These are phyloP conservation scores for Phycodurus eques DNA, from an alignment of 2,113 vertebrate species.

Conservation along the genomic window DNA sequence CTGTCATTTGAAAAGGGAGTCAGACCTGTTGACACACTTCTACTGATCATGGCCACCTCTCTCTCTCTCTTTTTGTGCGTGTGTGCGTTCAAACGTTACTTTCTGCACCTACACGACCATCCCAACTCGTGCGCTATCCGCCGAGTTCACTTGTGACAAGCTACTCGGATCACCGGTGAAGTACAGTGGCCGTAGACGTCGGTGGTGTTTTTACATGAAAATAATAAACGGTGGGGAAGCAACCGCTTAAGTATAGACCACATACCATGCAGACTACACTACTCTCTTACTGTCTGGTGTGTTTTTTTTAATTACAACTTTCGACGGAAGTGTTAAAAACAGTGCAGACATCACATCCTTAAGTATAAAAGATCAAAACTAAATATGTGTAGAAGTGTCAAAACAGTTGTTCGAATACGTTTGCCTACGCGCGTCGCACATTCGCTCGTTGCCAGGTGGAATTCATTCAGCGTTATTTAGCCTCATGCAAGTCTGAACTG, in stretches of 20 bases:
- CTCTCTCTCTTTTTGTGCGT: neutral
- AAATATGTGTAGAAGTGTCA: neutral
- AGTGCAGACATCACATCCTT: neutral
- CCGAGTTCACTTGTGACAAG: neutral
- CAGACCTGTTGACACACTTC: slow-evolving; percentile 11
- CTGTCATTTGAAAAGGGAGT: slow-evolving; percentile 27
- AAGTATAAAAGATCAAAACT: too few species aligned
- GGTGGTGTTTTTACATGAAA: neutral
- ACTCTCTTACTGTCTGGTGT: neutral
- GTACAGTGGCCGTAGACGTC: neutral
- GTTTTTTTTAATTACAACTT: neutral
- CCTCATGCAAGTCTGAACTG: too few species aligned
- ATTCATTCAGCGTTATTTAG: too few species aligned
- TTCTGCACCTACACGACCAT: neutral
- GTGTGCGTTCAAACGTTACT: neutral
- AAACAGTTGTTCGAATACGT: neutral
- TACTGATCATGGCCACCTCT: slow-evolving; percentile 13
- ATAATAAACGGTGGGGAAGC: neutral
- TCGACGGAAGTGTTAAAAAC: neutral
- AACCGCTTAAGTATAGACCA: neutral
- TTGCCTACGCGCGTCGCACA: neutral
- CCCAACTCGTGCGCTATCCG: neutral
- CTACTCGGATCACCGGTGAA: neutral
- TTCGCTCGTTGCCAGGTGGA: too few species aligned
- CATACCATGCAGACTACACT: neutral